Base-by-base conservation (phyloP, 2,797 vertebrate genomes). In the Garrulus glandarius region DNA sequence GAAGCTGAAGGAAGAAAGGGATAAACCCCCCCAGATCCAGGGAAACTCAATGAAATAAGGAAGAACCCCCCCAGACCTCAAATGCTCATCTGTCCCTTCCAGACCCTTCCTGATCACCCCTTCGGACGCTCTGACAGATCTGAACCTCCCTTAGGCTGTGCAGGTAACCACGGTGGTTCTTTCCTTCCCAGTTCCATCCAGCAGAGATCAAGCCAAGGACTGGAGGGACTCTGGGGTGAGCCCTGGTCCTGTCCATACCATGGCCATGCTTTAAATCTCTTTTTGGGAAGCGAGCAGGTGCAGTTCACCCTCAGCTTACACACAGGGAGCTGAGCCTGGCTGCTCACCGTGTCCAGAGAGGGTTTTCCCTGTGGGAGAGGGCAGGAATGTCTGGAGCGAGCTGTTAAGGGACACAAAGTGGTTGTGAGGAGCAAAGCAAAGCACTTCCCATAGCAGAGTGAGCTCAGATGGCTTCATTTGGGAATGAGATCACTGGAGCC, bases 231-330 rank as follows among this genome's bases (percentile, higher is more conserved):
- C 20, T 46, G 72, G n/a, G 26, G 24, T 32, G 83, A 11, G 3
- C 39, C 1, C 2, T 52, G 44, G 1, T 30, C 23, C 56, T 65
- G 50, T 18, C 55, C 23, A 0, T 1, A 0, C 55, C 32, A 0
- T 0, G 6, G 30, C 4, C 1, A 19, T 5, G 7, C 36, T n/a
- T 19, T 5, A 11, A 27, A 23, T 29, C 50, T 23, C 23, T 6
- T 30, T 1, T 1, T 60, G 65, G 56, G 52, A 6, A 3, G 39
- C 2, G 29, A 37, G 72, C 0, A 17, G 46, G 34, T 47, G 26
- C 61, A 32, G 2, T 8, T n/a, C 49, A 5, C 5, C 30, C n/a
- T 2, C 59, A 13, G 53, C 36, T 47, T 1, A 0, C 46, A 2
- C 3, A 0, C 22, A 1, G 57, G 39, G 49, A 3, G 27, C 21